phyloP scores from a whole-genome alignment of 2,888 invertebrate species.

The Allygus modestus region DNA sequence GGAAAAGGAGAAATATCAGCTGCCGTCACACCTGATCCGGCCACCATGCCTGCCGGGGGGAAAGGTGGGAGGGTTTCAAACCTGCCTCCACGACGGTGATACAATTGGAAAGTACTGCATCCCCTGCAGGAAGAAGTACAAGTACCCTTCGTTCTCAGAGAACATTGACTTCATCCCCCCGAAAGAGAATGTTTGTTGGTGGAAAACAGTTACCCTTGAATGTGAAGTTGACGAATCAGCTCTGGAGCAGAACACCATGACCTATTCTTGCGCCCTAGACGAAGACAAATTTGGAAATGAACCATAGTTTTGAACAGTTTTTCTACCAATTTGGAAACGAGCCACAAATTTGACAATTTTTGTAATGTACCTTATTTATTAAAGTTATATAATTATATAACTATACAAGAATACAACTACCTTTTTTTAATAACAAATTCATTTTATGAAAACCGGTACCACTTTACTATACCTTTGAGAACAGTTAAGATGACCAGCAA shows the following conservation, averaged over 20 bases:
- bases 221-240: not conserved
- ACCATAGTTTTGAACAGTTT: too few relatives aligned
- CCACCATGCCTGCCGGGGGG: conserved; percentile 19
- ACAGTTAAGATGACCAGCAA: too few relatives aligned
- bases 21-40: conserved; percentile 21
- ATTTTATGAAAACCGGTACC: too few relatives aligned
- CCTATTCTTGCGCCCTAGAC: not conserved
- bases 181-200: not conserved
- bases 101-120: conserved; percentile 22
- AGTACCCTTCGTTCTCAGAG: conserved; percentile 46
- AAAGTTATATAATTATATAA: too few relatives aligned
- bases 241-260: not conserved
- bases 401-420: too few relatives aligned
- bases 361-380: too few relatives aligned
- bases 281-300: not conserved
- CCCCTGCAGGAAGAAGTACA: conserved; percentile 10
- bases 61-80: not conserved
- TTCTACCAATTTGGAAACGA: too few relatives aligned
- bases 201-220: not conserved
- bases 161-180: conserved; percentile 44
- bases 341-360: too few relatives aligned
- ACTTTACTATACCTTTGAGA: too few relatives aligned
- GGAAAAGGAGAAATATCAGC: not conserved
- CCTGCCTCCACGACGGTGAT: not conserved
- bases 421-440: too few relatives aligned